phyloP scores from a whole-genome alignment of 2,888 invertebrate genomes.

The Linyphia triangularis region DNA sequence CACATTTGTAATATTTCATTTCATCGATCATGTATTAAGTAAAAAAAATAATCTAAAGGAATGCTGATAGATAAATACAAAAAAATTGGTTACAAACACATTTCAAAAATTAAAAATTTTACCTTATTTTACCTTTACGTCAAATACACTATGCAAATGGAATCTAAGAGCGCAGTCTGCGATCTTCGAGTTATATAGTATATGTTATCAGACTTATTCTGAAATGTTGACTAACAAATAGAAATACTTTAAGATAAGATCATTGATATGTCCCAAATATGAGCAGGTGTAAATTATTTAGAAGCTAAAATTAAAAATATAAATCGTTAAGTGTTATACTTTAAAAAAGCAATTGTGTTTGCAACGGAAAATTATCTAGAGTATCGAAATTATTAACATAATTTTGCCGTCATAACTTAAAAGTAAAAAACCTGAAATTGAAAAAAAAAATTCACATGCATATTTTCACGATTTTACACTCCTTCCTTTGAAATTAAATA shows the following conservation, averaged over 20 bases:
- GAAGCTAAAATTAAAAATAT: not conserved
- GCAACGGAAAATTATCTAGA: too few species aligned
- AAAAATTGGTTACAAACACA: too few species aligned
- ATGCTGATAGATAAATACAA: too few species aligned
- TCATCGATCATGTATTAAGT: not conserved
- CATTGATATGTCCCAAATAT: not conserved
- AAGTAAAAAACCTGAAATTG: too few species aligned
- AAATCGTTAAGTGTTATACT: too few species aligned
- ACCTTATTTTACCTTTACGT: not conserved
- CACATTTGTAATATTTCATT: not conserved
- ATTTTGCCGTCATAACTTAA: too few species aligned
- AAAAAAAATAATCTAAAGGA: not conserved
- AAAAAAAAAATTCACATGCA: too few species aligned
- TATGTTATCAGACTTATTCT: conserved; percentile 43
- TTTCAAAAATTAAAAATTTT: not conserved
- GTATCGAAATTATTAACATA: too few species aligned
- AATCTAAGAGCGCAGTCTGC: not conserved
- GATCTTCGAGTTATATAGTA: not conserved
- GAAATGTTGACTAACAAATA: not conserved
- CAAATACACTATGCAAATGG: not conserved
- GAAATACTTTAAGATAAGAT: not conserved
- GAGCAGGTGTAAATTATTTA: not conserved
- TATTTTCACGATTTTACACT: too few species aligned
- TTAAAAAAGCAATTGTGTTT: too few species aligned
- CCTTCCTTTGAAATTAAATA: too few species aligned